These are phyloP conservation scores for Mycteria americana DNA, from an alignment of 2,797 vertebrate genomes.

Conservation along the genomic window DNA sequence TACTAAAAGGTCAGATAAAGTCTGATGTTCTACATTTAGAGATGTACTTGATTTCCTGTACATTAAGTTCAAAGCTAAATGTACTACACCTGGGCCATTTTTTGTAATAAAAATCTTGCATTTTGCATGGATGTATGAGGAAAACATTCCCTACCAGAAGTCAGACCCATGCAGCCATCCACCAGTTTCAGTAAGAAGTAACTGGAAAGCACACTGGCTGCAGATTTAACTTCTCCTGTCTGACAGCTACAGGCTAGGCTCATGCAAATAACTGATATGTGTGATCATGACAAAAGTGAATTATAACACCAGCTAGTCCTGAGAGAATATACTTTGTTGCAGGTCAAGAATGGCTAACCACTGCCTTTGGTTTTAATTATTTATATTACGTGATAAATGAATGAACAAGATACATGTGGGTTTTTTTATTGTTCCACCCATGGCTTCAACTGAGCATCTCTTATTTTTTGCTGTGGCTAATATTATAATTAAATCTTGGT, in stretches of 20 bases:
- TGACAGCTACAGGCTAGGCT: background rate
- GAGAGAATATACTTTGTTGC: background rate
- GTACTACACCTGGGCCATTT: accelerated
- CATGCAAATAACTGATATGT: background rate
- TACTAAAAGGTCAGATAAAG: background rate
- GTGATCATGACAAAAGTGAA: background rate
- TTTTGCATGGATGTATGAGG: background rate
- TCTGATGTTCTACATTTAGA: background rate
- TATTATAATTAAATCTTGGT: background rate
- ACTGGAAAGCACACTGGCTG: accelerated
- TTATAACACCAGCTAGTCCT: background rate
- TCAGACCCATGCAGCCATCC: background rate
- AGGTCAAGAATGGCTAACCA: background rate
- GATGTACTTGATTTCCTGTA: background rate
- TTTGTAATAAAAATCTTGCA: background rate
- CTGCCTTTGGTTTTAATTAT: background rate
- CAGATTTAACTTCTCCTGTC: background rate
- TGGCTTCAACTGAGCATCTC: background rate
- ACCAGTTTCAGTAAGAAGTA: background rate
- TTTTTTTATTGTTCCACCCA: background rate
- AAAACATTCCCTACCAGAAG: background rate
- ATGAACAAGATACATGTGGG: background rate
- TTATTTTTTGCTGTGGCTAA: background rate
- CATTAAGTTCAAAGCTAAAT: background rate
- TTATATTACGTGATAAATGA: background rate